Conservation (phyloP, 2,797 vertebrate species). For the Pseudomugil gertrudae region DNA sequence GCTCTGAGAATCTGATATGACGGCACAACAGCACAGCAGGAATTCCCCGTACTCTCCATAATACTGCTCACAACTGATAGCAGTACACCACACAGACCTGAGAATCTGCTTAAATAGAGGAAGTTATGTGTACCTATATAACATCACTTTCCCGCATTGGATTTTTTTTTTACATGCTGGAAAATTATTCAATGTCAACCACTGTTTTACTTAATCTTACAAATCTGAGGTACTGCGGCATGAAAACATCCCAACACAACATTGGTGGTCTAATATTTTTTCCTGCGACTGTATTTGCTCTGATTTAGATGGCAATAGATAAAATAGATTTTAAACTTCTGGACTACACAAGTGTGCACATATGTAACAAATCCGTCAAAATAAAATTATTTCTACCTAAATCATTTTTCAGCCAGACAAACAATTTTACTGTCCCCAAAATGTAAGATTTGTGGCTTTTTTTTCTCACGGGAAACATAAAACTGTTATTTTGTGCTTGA, state of each 20-base stretch:
- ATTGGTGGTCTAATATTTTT: too few relatives aligned
- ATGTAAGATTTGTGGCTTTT: not conserved
- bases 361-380: too few relatives aligned
- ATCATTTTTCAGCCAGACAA: not conserved
- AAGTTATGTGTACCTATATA: not conserved
- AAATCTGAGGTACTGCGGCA: not conserved
- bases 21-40: slow-evolving; percentile 11
- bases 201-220: not conserved
- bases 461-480: not conserved
- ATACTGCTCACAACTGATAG: not conserved
- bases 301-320: not conserved
- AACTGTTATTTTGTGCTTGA: not conserved
- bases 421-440: not conserved
- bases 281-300: not conserved
- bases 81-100: not conserved
- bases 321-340: not conserved
- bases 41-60: slow-evolving; percentile 49
- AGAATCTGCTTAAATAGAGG: not conserved
- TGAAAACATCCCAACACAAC: not conserved
- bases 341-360: too few relatives aligned
- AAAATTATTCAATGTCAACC: not conserved
- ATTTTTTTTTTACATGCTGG: not conserved
- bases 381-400: too few relatives aligned
- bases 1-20: slow-evolving; percentile 23
- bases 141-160: not conserved